phyloP scores from a whole-genome alignment of 2,888 invertebrate species.

The Cartodere bifasciata region DNA sequence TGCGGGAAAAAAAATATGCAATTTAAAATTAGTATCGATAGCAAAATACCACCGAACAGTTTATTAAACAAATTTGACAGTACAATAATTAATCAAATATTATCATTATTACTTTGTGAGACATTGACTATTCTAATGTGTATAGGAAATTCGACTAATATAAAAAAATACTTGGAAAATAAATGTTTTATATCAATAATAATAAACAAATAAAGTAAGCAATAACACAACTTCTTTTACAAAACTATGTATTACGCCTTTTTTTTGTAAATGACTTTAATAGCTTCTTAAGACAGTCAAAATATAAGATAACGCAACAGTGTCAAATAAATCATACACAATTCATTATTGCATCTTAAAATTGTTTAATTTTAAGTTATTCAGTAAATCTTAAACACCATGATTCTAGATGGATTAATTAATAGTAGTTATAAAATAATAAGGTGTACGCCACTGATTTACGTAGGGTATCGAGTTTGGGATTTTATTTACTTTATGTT shows the following conservation, averaged over 20 bases:
- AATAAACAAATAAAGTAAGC: conserved; percentile 10
- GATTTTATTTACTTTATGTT: too few relatives aligned
- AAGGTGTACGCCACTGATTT: too few relatives aligned
- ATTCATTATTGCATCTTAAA: too few relatives aligned
- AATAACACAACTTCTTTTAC: conserved; percentile 15
- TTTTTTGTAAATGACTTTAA: too few relatives aligned
- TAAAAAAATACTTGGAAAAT: conserved; percentile 26
- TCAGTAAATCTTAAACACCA: too few relatives aligned
- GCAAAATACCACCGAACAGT: conserved; percentile 28
- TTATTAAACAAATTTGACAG: conserved; percentile 23
- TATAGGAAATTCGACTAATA: conserved; percentile 24
- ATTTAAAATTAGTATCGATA: conserved; percentile 21
- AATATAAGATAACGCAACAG: too few relatives aligned
- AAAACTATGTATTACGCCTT: conserved; percentile 13
- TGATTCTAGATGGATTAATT: too few relatives aligned
- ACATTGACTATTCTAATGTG: conserved; percentile 30
- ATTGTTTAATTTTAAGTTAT: too few relatives aligned
- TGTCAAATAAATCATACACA: too few relatives aligned
- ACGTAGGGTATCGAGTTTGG: too few relatives aligned
- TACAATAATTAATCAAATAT: conserved; percentile 15
- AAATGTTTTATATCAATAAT: conserved; percentile 16
- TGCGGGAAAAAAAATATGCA: conserved; percentile 3
- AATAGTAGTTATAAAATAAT: too few relatives aligned
- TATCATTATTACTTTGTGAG: conserved; percentile 23
- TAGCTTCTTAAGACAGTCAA: too few relatives aligned